phyloP scores from a whole-genome alignment of 1,140 invertebrate species.

The Bombus soroeensis region DNA sequence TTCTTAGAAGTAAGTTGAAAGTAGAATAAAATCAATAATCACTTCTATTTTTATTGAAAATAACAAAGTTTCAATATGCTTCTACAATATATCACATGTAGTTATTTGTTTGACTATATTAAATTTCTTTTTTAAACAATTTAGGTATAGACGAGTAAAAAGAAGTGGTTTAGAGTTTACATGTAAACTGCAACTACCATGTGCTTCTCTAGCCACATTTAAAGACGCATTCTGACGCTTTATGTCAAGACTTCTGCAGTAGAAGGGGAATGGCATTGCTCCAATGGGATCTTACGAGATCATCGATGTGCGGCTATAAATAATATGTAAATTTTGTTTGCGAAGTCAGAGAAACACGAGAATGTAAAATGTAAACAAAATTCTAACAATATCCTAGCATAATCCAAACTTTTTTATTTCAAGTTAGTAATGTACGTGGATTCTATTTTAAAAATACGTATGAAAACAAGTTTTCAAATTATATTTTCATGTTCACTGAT shows the following conservation, averaged over 20 bases:
- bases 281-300: conserved; percentile 26
- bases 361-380: not conserved
- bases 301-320: conserved; percentile 49
- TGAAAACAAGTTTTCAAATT: not conserved
- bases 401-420: not conserved
- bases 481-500: not conserved
- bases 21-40: not conserved
- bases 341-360: not conserved
- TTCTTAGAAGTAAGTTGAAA: not conserved
- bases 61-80: not conserved
- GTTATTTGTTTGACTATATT: not conserved
- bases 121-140: not conserved
- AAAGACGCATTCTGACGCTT: conserved; percentile 9
- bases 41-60: not conserved
- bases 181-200: conserved; percentile 24
- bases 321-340: conserved; percentile 14
- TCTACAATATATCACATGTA: not conserved
- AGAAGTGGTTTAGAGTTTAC: not conserved
- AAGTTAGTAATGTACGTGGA: not conserved
- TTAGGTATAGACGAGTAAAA: not conserved
- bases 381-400: not conserved
- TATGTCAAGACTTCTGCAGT: conserved; percentile 41
- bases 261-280: conserved; percentile 57
- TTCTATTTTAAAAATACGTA: not conserved
- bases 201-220: not conserved